Conservation (phyloP, 2,888 invertebrate genomes). For the Eudemis profundana region DNA sequence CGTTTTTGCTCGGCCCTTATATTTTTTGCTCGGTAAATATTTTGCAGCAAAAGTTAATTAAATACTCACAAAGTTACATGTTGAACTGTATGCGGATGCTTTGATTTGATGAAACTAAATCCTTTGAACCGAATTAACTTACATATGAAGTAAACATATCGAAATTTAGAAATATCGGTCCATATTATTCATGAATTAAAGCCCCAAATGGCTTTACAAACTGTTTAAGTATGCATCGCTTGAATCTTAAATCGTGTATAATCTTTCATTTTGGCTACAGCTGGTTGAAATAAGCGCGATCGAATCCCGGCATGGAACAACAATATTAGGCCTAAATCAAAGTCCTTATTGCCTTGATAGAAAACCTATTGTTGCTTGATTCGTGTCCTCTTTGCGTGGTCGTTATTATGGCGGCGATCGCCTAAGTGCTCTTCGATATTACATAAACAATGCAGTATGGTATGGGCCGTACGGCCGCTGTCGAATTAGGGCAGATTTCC, state of each 20-base stretch:
- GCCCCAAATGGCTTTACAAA: not conserved
- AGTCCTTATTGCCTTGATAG: slow-evolving; percentile 1
- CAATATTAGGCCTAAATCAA: not conserved
- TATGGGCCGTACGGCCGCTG: slow-evolving; percentile 3
- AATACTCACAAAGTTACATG: slow-evolving; percentile 25
- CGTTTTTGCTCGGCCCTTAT: slow-evolving; percentile 61
- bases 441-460: slow-evolving; percentile 26
- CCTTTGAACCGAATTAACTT: no score
- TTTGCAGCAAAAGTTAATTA: slow-evolving; percentile 45
- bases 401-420: not conserved
- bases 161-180: not conserved
- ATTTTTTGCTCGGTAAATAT: slow-evolving; percentile 52
- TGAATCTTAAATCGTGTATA: slow-evolving; percentile 14
- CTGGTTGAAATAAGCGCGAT: slow-evolving; percentile 15
- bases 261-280: slow-evolving; percentile 16
- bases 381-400: not conserved
- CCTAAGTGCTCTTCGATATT: slow-evolving; percentile 14
- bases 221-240: slow-evolving; percentile 15
- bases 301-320: not conserved
- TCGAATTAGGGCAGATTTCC: slow-evolving; percentile 22
- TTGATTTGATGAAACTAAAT: slow-evolving; percentile 8
- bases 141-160: no score
- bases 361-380: slow-evolving; percentile 2
- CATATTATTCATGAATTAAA: not conserved
- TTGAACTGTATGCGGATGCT: slow-evolving; percentile 13